Conservation (phyloP, 2,888 invertebrate species). For the Cryptocheilus praepositus region DNA sequence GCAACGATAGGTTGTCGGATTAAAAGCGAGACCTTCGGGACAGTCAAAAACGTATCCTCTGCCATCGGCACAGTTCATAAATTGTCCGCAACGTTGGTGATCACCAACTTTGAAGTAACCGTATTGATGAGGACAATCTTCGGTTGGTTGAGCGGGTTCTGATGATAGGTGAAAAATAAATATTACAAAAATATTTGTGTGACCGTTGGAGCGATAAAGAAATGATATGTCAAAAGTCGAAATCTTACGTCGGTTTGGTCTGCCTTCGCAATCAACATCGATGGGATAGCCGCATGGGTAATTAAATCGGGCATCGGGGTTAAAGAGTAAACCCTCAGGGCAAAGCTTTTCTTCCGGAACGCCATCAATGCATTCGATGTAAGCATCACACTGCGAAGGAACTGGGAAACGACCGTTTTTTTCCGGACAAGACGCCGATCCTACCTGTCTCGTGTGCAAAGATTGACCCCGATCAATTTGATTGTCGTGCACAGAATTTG, state of each 20-base stretch:
- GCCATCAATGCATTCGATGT: slow-evolving; percentile 85
- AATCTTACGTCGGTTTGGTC: slow-evolving; percentile 76
- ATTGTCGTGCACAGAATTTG: slow-evolving; percentile 31
- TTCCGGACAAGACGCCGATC: slow-evolving; percentile 78
- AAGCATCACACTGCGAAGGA: slow-evolving; percentile 84
- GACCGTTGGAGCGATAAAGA: background rate
- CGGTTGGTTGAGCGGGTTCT: slow-evolving; percentile 85
- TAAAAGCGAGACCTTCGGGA: slow-evolving; percentile 89
- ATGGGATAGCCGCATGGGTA: slow-evolving; percentile 91
- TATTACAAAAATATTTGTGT: background rate
- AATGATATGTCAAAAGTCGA: too few species aligned
- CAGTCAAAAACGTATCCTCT: slow-evolving; percentile 84
- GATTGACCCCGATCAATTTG: slow-evolving; percentile 21
- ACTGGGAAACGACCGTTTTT: slow-evolving; percentile 83
- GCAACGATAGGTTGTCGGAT: slow-evolving; percentile 83
- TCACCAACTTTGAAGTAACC: slow-evolving; percentile 87
- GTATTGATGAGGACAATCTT: slow-evolving; percentile 88
- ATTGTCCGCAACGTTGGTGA: slow-evolving; percentile 83
- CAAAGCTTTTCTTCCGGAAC: slow-evolving; percentile 85
- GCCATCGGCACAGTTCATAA: slow-evolving; percentile 89
- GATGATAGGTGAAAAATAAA: slow-evolving; percentile 21
- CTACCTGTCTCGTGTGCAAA: slow-evolving; percentile 21
- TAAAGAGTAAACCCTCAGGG: slow-evolving; percentile 88
- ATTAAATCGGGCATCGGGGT: slow-evolving; percentile 81
- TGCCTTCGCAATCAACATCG: slow-evolving; percentile 85